phyloP scores from a whole-genome alignment of 2,797 vertebrate species.

The Mycteria americana region DNA sequence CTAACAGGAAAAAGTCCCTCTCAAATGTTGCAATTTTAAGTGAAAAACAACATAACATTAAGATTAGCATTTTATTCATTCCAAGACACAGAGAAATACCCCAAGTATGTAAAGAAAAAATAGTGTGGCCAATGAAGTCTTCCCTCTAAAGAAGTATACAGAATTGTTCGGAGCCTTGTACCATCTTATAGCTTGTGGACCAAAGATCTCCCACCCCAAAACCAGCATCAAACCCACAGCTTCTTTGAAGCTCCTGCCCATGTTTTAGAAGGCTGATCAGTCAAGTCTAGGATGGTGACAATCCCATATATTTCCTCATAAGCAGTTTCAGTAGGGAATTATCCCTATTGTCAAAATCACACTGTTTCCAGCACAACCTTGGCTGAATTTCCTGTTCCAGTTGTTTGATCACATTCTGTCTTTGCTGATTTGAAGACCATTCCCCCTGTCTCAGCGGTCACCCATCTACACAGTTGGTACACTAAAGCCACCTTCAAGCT shows the following conservation, averaged over 20 bases:
- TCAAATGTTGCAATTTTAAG: slow-evolving; percentile 17
- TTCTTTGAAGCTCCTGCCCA: not conserved
- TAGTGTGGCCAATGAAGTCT: not conserved
- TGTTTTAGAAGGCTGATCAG: not conserved
- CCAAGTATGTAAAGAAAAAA: not conserved
- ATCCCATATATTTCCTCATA: not conserved
- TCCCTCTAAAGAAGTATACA: not conserved
- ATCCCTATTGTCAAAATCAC: not conserved
- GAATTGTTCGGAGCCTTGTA: not conserved
- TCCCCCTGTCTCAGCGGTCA: not conserved
- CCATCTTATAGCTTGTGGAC: not conserved
- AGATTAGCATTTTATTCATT: not conserved
- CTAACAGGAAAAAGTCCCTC: not conserved
- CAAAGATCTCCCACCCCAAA: not conserved
- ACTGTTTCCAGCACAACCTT: not conserved
- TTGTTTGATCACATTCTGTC: not conserved
- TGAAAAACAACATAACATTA: slow-evolving; percentile 24
- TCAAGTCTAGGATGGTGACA: not conserved
- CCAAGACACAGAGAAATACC: not conserved
- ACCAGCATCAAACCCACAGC: not conserved
- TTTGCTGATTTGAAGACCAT: not conserved
- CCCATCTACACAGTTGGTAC: not conserved
- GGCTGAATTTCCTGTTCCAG: not conserved
- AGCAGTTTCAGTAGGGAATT: not conserved
- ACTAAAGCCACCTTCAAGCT: not conserved